Evolutionary conservation across 2,113 vertebrate species (phyloP).

Genomic region (Neofelis nebulosa): DNA sequence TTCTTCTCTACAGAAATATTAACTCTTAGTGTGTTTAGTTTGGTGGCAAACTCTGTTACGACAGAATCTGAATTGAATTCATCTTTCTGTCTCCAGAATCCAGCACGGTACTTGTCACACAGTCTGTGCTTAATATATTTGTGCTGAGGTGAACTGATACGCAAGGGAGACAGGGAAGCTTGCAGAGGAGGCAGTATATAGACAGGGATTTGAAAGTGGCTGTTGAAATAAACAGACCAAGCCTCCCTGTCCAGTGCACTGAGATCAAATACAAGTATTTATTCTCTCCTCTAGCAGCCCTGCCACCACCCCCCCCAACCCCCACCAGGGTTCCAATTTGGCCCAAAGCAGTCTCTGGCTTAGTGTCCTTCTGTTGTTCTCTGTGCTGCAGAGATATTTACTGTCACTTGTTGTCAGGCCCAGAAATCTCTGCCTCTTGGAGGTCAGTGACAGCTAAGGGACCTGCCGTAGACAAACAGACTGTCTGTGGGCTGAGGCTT

Average conservation of each 20-base stretch:
- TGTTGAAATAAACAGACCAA: neutral
- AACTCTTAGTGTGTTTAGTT: neutral
- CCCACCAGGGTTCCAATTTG: neutral
- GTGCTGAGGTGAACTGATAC: neutral
- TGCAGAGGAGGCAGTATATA: neutral
- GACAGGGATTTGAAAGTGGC: neutral
- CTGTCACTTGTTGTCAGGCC: slow-evolving; percentile 16
- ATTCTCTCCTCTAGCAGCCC: neutral
- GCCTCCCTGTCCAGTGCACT: neutral
- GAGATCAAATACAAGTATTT: neutral
- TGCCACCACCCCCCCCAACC: too few species aligned
- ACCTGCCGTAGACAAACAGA: neutral
- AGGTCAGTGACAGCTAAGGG: slow-evolving; percentile 25
- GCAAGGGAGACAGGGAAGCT: neutral
- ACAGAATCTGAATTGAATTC: neutral
- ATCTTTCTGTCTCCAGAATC: neutral
- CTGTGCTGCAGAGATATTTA: neutral
- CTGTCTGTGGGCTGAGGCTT: neutral
- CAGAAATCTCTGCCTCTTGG: neutral
- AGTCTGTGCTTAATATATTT: neutral
- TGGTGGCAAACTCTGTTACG: neutral
- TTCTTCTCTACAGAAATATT: neutral
- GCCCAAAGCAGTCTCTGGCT: neutral
- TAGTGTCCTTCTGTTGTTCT: neutral
- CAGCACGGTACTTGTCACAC: neutral